These are phyloP conservation scores for Abrostola triplasia DNA, from an alignment of 2,888 invertebrate genomes.

Conservation along the genomic window DNA sequence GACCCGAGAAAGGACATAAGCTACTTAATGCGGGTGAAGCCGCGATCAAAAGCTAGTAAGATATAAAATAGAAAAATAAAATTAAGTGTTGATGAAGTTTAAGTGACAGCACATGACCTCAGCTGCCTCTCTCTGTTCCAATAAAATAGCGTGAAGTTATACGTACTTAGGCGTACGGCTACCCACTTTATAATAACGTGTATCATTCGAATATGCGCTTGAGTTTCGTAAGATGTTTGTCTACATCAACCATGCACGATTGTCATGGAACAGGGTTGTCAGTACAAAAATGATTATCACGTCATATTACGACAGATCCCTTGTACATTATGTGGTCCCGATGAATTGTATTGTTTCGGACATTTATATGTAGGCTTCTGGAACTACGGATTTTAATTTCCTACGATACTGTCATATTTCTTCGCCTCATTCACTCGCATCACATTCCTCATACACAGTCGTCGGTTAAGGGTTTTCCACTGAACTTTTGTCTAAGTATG, in stretches of 20 bases:
- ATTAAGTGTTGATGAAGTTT: neutral
- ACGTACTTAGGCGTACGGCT: slow-evolving; percentile 30
- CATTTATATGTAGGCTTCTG: too few species aligned
- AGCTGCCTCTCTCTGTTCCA: neutral
- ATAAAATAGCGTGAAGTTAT: neutral
- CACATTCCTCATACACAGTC: too few species aligned
- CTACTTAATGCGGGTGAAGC: too few species aligned
- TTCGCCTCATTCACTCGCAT: too few species aligned
- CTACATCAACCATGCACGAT: slow-evolving; percentile 38
- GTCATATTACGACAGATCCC: neutral
- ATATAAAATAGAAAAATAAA: too few species aligned
- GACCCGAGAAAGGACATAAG: too few species aligned
- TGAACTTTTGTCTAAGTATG: too few species aligned
- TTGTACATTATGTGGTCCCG: neutral
- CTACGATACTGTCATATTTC: too few species aligned
- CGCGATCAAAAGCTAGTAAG: too few species aligned
- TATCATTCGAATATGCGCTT: slow-evolving; percentile 45
- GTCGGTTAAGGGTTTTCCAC: too few species aligned
- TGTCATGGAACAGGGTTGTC: slow-evolving; percentile 32
- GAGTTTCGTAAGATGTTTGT: slow-evolving; percentile 52
- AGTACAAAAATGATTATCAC: neutral
- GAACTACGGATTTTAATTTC: too few species aligned
- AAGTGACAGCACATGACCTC: neutral
- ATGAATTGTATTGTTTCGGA: too few species aligned
- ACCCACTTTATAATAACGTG: slow-evolving; percentile 49